Evolutionary conservation across 2,888 invertebrate species (phyloP).

Genomic region (Acanthosepion pharaonis): DNA sequence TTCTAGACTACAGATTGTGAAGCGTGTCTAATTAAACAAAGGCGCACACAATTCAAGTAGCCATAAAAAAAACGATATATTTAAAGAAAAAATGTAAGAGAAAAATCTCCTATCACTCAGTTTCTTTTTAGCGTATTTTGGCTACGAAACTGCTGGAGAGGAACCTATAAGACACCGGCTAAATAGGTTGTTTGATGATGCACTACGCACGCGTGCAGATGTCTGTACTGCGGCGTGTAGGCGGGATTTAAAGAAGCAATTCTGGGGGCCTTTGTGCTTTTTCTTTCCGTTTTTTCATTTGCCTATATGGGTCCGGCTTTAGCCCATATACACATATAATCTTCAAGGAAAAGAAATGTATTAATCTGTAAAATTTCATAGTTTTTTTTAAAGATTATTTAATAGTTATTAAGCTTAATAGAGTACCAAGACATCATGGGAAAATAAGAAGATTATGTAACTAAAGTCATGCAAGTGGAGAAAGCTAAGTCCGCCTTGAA

Average conservation of each 20-base stretch:
- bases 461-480: too few relatives aligned
- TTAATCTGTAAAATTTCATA: too few relatives aligned
- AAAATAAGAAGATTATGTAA: too few relatives aligned
- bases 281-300: too few relatives aligned
- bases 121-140: neutral
- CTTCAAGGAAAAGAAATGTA: too few relatives aligned
- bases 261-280: neutral
- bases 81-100: neutral
- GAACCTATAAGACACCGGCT: neutral
- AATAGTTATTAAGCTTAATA: too few relatives aligned
- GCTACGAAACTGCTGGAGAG: neutral
- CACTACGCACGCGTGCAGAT: neutral
- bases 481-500: too few relatives aligned
- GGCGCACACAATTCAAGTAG: neutral
- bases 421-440: too few relatives aligned
- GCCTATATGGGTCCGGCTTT: too few relatives aligned
- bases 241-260: neutral
- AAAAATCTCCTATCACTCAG: neutral
- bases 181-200: neutral
- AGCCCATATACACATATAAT: too few relatives aligned
- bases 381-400: too few relatives aligned
- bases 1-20: neutral
- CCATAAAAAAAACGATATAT: neutral
- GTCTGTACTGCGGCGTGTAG: neutral
- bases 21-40: neutral